phyloP scores from a whole-genome alignment of 2,113 vertebrate genomes.

The Morone chrysops region DNA sequence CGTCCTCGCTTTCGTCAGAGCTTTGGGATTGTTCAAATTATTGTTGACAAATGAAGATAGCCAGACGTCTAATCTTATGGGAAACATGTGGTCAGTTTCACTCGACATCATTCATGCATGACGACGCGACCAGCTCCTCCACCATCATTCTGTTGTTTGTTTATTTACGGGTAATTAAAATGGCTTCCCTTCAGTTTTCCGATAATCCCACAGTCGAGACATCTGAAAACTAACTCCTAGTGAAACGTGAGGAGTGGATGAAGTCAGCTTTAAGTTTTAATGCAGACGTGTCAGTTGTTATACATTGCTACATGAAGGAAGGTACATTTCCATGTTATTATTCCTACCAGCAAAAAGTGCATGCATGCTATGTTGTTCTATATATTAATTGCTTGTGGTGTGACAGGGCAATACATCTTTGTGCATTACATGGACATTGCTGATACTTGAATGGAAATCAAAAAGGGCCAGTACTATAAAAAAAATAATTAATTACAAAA shows the following conservation, averaged over 20 bases:
- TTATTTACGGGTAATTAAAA: slow-evolving; percentile 63
- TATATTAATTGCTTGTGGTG: neutral
- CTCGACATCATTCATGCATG: neutral
- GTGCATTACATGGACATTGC: neutral
- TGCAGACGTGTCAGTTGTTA: slow-evolving; percentile 5
- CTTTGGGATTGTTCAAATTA: slow-evolving; percentile 45
- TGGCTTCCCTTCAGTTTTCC: slow-evolving; percentile 22
- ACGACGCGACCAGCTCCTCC: slow-evolving; percentile 18
- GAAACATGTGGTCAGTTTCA: slow-evolving; percentile 62
- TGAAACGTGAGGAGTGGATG: slow-evolving; percentile 25
- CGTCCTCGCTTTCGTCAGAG: slow-evolving; percentile 18
- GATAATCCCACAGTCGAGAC: slow-evolving; percentile 16
- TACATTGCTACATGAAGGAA: neutral
- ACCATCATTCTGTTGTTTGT: slow-evolving; percentile 44
- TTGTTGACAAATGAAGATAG: slow-evolving; percentile 78
- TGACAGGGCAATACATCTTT: neutral
- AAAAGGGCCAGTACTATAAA: neutral
- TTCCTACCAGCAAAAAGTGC: neutral
- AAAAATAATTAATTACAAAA: neutral
- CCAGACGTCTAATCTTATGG: slow-evolving; percentile 63
- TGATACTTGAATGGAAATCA: neutral
- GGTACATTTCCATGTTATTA: neutral
- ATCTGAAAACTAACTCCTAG: slow-evolving; percentile 1
- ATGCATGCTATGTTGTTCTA: neutral
- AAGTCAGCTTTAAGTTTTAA: neutral